Base-by-base conservation (phyloP, 2,113 vertebrate genomes). In the Otocyon megalotis region DNA sequence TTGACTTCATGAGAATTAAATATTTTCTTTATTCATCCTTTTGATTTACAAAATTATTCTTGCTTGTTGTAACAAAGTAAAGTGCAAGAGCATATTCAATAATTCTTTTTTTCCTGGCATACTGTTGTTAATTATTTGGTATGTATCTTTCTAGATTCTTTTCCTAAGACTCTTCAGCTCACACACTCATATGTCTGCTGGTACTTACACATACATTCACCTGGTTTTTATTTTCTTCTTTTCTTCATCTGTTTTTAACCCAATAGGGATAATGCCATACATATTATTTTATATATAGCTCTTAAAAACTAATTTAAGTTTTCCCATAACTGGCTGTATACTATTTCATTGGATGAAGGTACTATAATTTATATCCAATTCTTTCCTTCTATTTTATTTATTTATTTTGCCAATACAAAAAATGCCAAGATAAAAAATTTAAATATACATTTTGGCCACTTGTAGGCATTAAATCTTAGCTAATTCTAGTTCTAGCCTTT, bases 21-120 rank as follows among this genome's bases (percentile, higher is more conserved):
- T 76, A 32, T 91, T 86, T 88, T 94, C 30, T 74, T 88, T 84
- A 92, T 26, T 60, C 32, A 88, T 22, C 60, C 80, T 95, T 94
- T 12, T 50, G 35, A 72, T 79, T 80, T 90, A 50, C 7, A 80
- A 83, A 97, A 82, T 77, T 24, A 69, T 82, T 74, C 24, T 72
- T 95, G 35, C 30, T 79, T 72, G 2, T 69, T 71, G 35, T 72
- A 89, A 87, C n/a, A 81, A 88, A 90, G 32, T 30, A 83, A 96
- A 84, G 71, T 63, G 19, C 32, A 37, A 92, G 56, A 8, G 12
- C 13, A 60, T 62, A 54, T 53, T 86, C 56, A 93, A 60, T 30
- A 48, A 83, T 30, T 65, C 28, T 20, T 37, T 37, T 58, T 50
- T 10, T 13, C 26, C 30, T 72, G 54, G 54, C 13, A 54, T n/a